These are phyloP conservation scores for Dryobates pubescens DNA, from an alignment of 2,797 vertebrate species.

Conservation along the genomic window DNA sequence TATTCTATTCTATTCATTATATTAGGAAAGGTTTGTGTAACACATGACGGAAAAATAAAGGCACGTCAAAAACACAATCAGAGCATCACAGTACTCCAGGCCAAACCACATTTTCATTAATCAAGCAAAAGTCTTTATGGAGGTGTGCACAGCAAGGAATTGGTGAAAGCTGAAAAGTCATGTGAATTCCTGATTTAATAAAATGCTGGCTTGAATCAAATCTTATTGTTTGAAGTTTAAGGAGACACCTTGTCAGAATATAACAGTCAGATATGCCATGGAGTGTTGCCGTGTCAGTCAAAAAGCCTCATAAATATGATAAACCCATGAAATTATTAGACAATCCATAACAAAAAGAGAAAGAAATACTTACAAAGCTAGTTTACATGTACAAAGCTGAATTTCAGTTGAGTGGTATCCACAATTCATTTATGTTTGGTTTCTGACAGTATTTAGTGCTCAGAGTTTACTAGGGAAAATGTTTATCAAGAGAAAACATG, in stretches of 20 bases:
- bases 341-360: background rate
- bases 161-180: background rate
- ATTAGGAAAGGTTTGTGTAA: conserved; percentile 30
- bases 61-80: background rate
- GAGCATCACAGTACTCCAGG: background rate
- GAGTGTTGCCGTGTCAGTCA: background rate
- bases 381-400: background rate
- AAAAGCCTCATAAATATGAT: background rate
- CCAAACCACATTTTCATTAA: conserved; percentile 10
- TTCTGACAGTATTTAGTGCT: background rate
- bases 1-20: too few relatives aligned
- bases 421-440: background rate
- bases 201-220: background rate
- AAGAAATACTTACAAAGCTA: background rate
- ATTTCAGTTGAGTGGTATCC: background rate
- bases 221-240: background rate
- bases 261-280: background rate
- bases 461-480: background rate
- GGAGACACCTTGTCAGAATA: background rate
- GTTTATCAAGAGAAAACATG: background rate
- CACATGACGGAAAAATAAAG: conserved; percentile 13
- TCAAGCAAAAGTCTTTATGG: conserved; percentile 3
- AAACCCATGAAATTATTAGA: background rate
- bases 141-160: background rate
- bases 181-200: conserved; percentile 15